Evolutionary conservation across 2,797 vertebrate genomes (phyloP).

Genomic region (Phataginus tetradactyla): DNA sequence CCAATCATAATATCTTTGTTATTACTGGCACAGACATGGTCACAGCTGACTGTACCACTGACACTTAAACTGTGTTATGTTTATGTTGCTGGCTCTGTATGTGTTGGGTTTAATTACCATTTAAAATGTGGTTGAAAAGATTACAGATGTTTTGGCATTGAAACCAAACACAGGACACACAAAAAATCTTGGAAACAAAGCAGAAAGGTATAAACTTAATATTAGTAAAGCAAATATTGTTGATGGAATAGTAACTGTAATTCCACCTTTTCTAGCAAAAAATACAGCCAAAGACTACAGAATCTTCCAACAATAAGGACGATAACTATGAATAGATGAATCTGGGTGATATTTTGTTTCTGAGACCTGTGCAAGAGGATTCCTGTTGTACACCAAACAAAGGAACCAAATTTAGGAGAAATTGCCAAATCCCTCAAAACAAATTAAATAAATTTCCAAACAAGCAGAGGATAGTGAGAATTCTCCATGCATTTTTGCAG

Average conservation of each 20-base stretch:
- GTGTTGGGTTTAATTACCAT: conserved; percentile 3
- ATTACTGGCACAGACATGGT: background rate
- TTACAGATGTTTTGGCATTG: conserved; percentile 1
- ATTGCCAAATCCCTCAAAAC: background rate
- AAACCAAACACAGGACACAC: background rate
- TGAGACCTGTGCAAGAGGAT: background rate
- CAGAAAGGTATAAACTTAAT: background rate
- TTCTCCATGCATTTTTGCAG: background rate
- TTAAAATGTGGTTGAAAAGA: background rate
- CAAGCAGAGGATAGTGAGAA: background rate
- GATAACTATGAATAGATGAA: background rate
- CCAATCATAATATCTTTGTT: background rate
- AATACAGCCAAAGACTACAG: background rate
- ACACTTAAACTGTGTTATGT: background rate
- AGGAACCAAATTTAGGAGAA: background rate
- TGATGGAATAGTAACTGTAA: background rate
- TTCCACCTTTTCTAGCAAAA: background rate
- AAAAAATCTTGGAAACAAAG: conserved; percentile 28
- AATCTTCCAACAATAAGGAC: background rate
- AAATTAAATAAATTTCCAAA: background rate
- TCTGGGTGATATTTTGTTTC: background rate
- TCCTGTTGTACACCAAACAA: background rate
- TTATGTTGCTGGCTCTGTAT: background rate
- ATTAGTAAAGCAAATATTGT: background rate
- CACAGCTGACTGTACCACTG: background rate